Base-by-base conservation (phyloP, 1,140 invertebrate species). In the Papilio helenus region DNA sequence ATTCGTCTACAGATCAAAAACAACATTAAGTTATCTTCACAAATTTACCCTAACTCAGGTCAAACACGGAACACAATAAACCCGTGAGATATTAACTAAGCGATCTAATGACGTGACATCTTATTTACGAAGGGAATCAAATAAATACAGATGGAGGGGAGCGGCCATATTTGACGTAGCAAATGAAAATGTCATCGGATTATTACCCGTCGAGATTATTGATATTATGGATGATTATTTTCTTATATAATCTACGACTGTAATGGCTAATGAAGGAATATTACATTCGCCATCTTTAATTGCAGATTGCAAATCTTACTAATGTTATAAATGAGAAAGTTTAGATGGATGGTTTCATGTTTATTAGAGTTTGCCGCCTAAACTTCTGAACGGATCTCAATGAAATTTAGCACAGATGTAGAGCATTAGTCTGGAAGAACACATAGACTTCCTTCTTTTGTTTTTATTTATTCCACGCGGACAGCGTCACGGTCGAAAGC, bases 151-250 rank as follows among this genome's bases (percentile, higher is more conserved):
- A 82, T 81, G 73, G 80, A 81, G 83, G 85, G 86, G 87, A 86
- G 86, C 68, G 79, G 82, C 82, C 72, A 87, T 93, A 93, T 92
- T 92, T 93, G 92, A 90, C 84, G 81, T 91, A 84, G 92, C 89
- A 92, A 93, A 93, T 92, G 91, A 93, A 93, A 92, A 93, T 90
- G 90, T 93, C 92, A 93, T 89, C 89, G 86, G 82, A 86, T 91
- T 92, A 93, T 92, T 93, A 92, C 89, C 84, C 82, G 81, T 82
- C 71, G 80, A 81, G 90, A 92, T 92, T 92, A 93, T 93, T 93
- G 87, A 92, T 92, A 93, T 89, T 88, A 83, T 84, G 82, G 71
- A 80, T 80, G 88, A 90, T 90, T 87, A 88, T 89, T 86, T 83
- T 86, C 79, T 85, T 84, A 87, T 87, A 85, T 83, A 85, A 85